Conservation (phyloP, 53 echinoderm and acorn worm species). For the Echinarachnius parma region DNA sequence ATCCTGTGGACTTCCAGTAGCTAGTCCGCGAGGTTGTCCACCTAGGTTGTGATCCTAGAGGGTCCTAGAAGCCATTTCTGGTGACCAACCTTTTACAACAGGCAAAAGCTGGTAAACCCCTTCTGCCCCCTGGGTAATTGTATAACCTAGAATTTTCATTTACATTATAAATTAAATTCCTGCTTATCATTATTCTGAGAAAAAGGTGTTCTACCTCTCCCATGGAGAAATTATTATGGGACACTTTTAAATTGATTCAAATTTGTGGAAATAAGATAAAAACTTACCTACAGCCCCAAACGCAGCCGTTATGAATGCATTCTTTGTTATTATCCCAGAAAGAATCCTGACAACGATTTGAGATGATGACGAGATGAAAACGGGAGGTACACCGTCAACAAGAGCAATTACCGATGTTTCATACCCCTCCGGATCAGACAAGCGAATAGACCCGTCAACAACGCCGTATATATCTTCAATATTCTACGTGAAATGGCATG, state of each 20-base stretch:
- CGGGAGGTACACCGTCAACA: slow-evolving; percentile 1
- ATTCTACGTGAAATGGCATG: too few species aligned
- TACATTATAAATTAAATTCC: too few species aligned
- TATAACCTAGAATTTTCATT: too few species aligned
- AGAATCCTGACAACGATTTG: background rate
- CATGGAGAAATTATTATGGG: background rate
- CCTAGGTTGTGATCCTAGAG: too few species aligned
- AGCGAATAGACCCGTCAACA: background rate
- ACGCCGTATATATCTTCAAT: background rate
- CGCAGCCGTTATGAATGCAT: background rate
- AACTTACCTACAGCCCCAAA: slow-evolving; percentile 4
- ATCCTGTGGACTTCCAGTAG: too few species aligned
- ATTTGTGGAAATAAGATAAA: background rate
- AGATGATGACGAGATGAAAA: slow-evolving; percentile 15
- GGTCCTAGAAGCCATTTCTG: too few species aligned
- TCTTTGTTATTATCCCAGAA: background rate
- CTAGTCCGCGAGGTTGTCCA: too few species aligned
- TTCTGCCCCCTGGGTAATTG: too few species aligned
- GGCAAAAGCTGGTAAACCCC: too few species aligned
- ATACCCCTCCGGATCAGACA: background rate
- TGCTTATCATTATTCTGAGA: too few species aligned
- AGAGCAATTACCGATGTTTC: background rate
- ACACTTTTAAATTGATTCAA: background rate
- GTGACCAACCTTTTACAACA: too few species aligned
- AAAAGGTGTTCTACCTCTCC: too few species aligned